Evolutionary conservation across 2,113 vertebrate species (phyloP), one percentile per base, ranked within the genome.

Genomic region (Salvelinus alpinus): DNA sequence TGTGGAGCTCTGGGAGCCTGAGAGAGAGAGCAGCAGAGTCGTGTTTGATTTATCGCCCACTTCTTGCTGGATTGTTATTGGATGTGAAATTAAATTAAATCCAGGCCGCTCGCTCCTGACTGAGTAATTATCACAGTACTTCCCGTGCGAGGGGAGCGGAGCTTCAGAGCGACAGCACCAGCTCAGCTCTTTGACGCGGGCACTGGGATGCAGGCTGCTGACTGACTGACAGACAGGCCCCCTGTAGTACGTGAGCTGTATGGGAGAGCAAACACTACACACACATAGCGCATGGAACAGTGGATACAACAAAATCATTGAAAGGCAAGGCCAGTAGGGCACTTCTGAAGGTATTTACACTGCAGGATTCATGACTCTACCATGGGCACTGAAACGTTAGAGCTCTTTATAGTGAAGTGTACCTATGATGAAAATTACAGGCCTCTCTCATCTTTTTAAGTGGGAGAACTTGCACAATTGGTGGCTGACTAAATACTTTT

Each of bases 81-180:
- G 82, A 85, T 79, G 76, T 78, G 80, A 84, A 87, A 86, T 88
- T 80, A 76, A 88, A 86, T 92, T 82, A 86, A 84, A 88, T 72
- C 70, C 59, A 79, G 76, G 34, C 78, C 24, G 69, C 84, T 85
- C 71, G 54, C 68, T 48, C 60, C 75, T 83, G 78, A 88, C 75
- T 83, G 78, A 87, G 89, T 87, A 86, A 90, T 91, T 84, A 89
- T 80, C 48, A 51, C 79, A 65, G 80, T 82, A 84, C 87, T 89
- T 91, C 87, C 82, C 78, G 72, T 64, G 74, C 47, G 74, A 70
- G 70, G 77, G 80, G 70, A 59, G 82, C 31, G 59, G 59, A 62
- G 54, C 20, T 44, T 12, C 38, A 44, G 38, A 44, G 51, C 51
- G 16, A 54, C 51, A 7, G 51, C 51, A 54, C 59, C n/a, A 62